Conservation (phyloP, 2,797 vertebrate species). For the Dallia pectoralis region DNA sequence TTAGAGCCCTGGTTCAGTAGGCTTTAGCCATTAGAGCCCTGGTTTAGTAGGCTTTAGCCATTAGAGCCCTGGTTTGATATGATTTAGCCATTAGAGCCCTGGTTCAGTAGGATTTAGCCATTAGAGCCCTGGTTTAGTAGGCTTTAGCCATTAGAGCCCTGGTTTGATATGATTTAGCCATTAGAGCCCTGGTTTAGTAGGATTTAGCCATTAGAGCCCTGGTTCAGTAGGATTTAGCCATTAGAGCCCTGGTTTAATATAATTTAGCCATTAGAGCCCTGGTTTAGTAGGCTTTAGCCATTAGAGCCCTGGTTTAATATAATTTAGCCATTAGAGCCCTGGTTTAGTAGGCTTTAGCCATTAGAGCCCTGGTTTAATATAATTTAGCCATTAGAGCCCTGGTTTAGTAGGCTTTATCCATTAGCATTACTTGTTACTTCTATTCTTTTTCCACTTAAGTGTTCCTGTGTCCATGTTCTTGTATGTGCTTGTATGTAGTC, state of each 20-base stretch:
- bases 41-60: slow-evolving; percentile 38
- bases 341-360: slow-evolving; percentile 38
- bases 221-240: slow-evolving; percentile 38
- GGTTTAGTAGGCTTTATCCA: slow-evolving; percentile 38
- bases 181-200: slow-evolving; percentile 3
- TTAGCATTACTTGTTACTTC: background rate
- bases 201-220: slow-evolving; percentile 34
- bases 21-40: slow-evolving; percentile 34
- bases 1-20: slow-evolving; percentile 4
- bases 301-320: no score
- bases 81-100: background rate
- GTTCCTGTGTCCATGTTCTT: background rate
- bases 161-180: no score
- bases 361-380: no score
- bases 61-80: no score
- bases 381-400: background rate
- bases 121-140: slow-evolving; percentile 3
- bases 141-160: slow-evolving; percentile 48
- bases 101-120: slow-evolving; percentile 38
- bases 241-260: no score
- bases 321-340: background rate
- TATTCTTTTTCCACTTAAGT: background rate
- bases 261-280: background rate
- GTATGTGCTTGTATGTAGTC: no score
- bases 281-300: slow-evolving; percentile 38